These are phyloP conservation scores for Fragum sueziense DNA, from an alignment of 2,888 invertebrate genomes.

Conservation along the genomic window DNA sequence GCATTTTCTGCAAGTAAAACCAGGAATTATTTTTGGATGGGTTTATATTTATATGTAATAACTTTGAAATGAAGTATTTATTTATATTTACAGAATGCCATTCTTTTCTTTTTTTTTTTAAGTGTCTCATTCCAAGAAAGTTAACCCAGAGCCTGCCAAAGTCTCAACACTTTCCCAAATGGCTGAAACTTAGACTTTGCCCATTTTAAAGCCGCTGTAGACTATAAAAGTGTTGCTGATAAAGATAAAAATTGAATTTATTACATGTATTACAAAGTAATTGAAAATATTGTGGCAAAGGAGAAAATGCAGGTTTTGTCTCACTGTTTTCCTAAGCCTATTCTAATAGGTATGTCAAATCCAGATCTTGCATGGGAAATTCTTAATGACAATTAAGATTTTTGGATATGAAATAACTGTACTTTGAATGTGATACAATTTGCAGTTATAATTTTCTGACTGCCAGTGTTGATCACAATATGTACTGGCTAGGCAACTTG, in stretches of 20 bases:
- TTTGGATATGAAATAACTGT: neutral
- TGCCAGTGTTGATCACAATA: no score
- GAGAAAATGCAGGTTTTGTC: neutral
- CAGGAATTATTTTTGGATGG: no score
- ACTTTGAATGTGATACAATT: neutral
- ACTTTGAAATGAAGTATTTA: no score
- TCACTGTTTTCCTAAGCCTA: no score
- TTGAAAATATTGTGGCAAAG: conserved; percentile 6
- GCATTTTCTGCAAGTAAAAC: no score
- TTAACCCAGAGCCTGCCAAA: neutral
- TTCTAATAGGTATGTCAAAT: no score
- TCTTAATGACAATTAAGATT: neutral
- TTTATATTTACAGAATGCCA: no score
- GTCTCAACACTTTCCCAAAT: neutral
- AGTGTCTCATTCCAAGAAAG: neutral
- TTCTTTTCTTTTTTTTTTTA: no score
- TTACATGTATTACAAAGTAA: neutral
- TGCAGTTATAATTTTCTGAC: neutral
- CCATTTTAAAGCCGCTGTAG: neutral
- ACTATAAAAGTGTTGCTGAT: neutral
- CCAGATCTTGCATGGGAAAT: neutral
- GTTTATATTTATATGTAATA: no score
- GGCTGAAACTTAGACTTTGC: neutral
- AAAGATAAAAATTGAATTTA: neutral
- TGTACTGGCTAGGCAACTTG: no score